A percentile compares a stretch with the other conserved stretches of the same genome.
These are phyloP conservation scores for Rhea pennata DNA, from an alignment of 2,113 vertebrate genomes.

Conservation along the genomic window DNA sequence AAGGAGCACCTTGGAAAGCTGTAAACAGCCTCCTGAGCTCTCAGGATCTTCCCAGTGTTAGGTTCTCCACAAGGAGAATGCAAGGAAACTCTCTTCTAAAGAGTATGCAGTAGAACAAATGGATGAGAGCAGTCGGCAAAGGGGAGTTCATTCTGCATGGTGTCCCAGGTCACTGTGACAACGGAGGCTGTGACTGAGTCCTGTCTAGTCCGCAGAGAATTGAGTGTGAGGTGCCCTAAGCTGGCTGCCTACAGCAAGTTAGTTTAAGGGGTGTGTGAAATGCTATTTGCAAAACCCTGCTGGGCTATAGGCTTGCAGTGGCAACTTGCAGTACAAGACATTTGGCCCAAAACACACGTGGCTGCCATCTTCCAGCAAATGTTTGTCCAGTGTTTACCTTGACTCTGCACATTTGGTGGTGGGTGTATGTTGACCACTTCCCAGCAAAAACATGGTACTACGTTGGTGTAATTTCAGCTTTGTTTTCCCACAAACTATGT, in stretches of 20 bases:
- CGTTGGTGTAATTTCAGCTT: background rate
- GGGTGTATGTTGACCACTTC: background rate
- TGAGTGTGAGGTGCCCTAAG: background rate
- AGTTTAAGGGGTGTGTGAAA: background rate
- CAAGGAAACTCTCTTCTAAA: background rate
- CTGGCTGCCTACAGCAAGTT: background rate
- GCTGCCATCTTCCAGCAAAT: background rate
- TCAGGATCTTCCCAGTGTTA: background rate
- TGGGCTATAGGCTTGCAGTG: background rate
- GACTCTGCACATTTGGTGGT: background rate
- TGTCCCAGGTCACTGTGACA: background rate
- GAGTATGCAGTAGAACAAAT: background rate
- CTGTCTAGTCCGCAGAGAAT: background rate
- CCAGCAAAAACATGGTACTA: background rate
- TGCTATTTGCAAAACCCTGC: background rate
- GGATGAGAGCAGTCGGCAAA: background rate
- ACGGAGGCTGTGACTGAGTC: rapidly evolving
- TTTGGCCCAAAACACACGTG: background rate
- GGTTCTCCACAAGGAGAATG: background rate
- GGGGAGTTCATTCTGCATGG: rapidly evolving
- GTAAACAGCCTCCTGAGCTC: background rate
- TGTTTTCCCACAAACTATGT: background rate
- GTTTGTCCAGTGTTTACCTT: background rate
- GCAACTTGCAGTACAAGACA: background rate
- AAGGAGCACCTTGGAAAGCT: background rate